phyloP scores from a whole-genome alignment of 2,888 invertebrate genomes.

The Aspidiotus rigidus region DNA sequence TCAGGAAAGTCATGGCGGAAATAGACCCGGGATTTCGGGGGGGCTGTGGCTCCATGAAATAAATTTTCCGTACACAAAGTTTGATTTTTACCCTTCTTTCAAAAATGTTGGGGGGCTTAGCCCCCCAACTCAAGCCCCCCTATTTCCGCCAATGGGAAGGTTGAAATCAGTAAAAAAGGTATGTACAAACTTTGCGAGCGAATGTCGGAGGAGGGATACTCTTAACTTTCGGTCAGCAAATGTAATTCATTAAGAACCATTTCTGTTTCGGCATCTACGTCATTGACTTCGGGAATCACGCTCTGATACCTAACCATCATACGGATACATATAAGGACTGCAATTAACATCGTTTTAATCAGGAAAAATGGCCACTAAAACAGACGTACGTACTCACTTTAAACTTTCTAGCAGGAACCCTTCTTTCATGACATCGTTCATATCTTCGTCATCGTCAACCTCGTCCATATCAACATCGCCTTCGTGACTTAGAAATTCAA shows the following conservation, averaged over 20 bases:
- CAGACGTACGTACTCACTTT: conserved; percentile 25
- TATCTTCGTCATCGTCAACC: conserved; percentile 56
- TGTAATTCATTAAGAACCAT: conserved; percentile 94
- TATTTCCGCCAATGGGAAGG: too few species aligned
- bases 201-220: conserved; percentile 23
- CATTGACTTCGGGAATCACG: conserved; percentile 47
- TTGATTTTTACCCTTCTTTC: too few species aligned
- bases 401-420: conserved; percentile 17
- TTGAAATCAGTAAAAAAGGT: background rate
- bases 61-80: too few species aligned
- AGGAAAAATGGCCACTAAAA: too few species aligned
- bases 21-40: too few species aligned
- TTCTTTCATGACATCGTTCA: conserved; percentile 47
- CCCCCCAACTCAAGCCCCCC: too few species aligned
- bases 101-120: too few species aligned
- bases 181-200: conserved; percentile 27
- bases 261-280: conserved; percentile 90
- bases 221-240: conserved; percentile 74
- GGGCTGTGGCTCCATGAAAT: too few species aligned
- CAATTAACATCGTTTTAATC: too few species aligned
- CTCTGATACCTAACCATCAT: background rate
- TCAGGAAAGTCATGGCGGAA: too few species aligned
- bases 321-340: too few species aligned
- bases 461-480: conserved; percentile 74
- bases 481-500: conserved; percentile 76